Evolutionary conservation across 2,797 vertebrate genomes (phyloP), one percentile per base, ranked within the genome.

Genomic region (Pteropus rufus): DNA sequence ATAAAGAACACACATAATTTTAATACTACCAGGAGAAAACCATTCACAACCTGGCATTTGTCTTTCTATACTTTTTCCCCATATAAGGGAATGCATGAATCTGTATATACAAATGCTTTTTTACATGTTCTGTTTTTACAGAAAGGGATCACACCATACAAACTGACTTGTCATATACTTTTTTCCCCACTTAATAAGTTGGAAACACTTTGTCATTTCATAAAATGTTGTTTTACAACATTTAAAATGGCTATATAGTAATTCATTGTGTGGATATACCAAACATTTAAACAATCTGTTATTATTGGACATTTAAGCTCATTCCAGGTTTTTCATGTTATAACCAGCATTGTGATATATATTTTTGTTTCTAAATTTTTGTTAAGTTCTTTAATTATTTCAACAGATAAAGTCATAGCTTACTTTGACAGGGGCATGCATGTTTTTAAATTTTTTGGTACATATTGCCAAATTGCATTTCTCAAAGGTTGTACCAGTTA

Each of bases 151-250:
- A 80, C 21, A 72, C 69, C 36, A 18, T 46, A 52, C 2, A 95
- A 87, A 75, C 2, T 26, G 12, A 94, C n/a, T 60, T 76, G 21
- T 80, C 18, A 24, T 76, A 5, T 89, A 21, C 70, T 82, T 67
- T 93, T 58, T 93, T 79, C n/a, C 73, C 73, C 58, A 11, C 52
- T 67, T 93, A 85, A 12, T 94, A 85, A 83, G 26, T 80, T 94
- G 56, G 60, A 77, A 85, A 73, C 18, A 69, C 6, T 34, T 65
- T 70, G 52, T 58, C n/a, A 90, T 83, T 92, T 97, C 31, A 62
- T 89, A 73, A 83, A 83, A 79, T 41, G 49, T 44, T 54, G 21
- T 49, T 83, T 16, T 91, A 31, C 5, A 89, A 0, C 26, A 92
- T 80, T 92, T 79, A 58, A 39, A 82, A 44, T 44, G 19, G 70